Evolutionary conservation across 2,113 vertebrate species (phyloP), one percentile per base, ranked within the genome.

Genomic region (Hepsetus odoe): DNA sequence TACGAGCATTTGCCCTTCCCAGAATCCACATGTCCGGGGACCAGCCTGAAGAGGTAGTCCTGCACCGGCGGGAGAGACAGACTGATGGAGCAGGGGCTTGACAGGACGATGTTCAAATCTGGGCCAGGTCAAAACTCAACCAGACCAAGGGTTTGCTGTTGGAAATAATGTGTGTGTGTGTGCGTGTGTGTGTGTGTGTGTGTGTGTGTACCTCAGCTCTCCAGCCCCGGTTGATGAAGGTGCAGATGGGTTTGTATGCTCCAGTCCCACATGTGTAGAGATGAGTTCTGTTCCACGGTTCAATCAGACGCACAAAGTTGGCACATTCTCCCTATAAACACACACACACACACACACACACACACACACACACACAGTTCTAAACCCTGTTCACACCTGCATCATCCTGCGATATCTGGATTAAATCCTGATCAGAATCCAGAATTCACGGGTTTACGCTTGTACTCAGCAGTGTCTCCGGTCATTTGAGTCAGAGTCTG

Each of bases 1-100:
- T 94, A 95, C 30, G 94, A 94, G 79, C 94, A 94, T 78, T 91
- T 95, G 55, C 94, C 94, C 82, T 94, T 94, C 80, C 94, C 94
- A 0, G 94, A 94, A 68, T 94, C 93, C 83, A 90, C 40, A 42
- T 90, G 92, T 46, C 90, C 93, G 18, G 94, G 89, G 62, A 95
- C 92, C 84, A 94, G 89, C 69, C 93, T 90, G 84, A 95, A 95
- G 67, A 95, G 88, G 76, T 95, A 95, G 83, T 95, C 94, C 94
- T 95, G 82, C 68, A 80, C 72, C 78, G 40, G 70, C 28, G 53
- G 20, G 46, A 2, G 46, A 32, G 46, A 28, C 16, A 20, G 28
- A 2, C 10, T 4, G 18, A 86, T 74, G n/a, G n/a, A n/a, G n/a
- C n/a, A n/a, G n/a, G n/a, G n/a, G n/a, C n/a, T n/a, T n/a, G n/a